Percentiles rank a stretch among this genome's conserved stretches.
Evolutionary conservation across 2,888 invertebrate species (phyloP).

Genomic region (Criorhina ranunculi): DNA sequence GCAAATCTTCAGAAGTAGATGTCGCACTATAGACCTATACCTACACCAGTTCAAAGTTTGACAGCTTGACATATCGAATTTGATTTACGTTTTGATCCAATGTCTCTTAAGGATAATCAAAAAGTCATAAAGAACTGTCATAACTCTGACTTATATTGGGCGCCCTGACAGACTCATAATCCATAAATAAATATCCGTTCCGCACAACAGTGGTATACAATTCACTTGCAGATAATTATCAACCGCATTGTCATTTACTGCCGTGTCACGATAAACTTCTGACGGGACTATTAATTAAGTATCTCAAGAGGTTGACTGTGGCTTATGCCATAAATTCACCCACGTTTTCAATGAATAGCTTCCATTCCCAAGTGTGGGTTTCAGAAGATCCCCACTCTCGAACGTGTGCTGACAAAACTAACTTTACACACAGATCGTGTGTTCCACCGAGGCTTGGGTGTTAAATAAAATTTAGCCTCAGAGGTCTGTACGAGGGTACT

Average conservation of each 20-base stretch:
- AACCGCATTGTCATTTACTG: conserved; percentile 33
- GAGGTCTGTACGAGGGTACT: conserved; percentile 7
- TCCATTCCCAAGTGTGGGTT: not conserved
- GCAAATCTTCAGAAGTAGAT: too few species aligned
- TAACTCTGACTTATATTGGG: not conserved
- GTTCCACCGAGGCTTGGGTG: conserved; percentile 37
- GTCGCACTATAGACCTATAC: too few species aligned
- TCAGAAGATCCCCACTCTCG: conserved; percentile 10
- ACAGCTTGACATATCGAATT: too few species aligned
- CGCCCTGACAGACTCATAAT: not conserved
- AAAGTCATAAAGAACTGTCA: not conserved
- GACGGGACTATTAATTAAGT: conserved; percentile 52
- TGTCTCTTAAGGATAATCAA: too few species aligned
- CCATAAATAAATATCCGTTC: not conserved
- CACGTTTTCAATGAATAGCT: not conserved
- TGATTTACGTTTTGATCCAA: too few species aligned
- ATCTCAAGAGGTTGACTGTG: conserved; percentile 38
- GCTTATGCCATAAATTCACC: conserved; percentile 33
- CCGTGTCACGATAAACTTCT: conserved; percentile 54
- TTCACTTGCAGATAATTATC: conserved; percentile 25
- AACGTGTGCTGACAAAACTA: conserved; percentile 25
- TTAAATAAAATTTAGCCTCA: conserved; percentile 46
- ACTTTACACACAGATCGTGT: conserved; percentile 36
- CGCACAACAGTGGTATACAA: conserved; percentile 3
- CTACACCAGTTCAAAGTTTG: too few species aligned